Conservation (phyloP, 2,113 vertebrate genomes). For the Petroica traversi region DNA sequence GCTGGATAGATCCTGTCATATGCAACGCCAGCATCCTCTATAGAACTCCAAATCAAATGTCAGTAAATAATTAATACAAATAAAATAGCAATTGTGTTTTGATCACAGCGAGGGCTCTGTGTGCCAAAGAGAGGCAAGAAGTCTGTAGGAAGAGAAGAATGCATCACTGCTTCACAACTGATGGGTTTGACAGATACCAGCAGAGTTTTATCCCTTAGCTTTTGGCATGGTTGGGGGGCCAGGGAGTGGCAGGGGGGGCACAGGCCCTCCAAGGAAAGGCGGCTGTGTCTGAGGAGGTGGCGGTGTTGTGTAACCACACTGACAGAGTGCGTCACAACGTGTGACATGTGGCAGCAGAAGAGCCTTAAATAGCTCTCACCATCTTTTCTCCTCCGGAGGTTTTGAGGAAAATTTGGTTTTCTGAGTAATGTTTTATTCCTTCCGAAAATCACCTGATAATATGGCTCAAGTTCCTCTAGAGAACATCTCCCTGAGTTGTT, state of each 20-base stretch:
- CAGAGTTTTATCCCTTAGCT: background rate
- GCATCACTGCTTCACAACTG: background rate
- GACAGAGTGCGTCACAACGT: constrained; percentile 49
- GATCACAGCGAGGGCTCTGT: background rate
- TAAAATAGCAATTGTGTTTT: background rate
- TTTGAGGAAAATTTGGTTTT: constrained; percentile 48
- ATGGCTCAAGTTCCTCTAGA: background rate
- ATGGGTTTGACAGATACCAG: background rate
- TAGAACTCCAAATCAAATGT: background rate
- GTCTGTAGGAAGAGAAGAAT: background rate
- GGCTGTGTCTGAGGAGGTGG: constrained; percentile 37
- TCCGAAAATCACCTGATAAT: constrained; percentile 16
- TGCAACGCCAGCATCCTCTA: background rate
- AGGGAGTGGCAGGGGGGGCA: too few species aligned
- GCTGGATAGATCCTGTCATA: background rate
- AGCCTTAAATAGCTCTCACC: constrained; percentile 55
- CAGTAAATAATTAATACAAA: constrained; percentile 20
- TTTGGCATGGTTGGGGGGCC: background rate
- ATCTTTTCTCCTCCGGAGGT: constrained; percentile 37
- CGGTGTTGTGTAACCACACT: constrained; percentile 32
- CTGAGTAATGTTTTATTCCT: constrained; percentile 44
- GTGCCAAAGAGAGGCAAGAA: background rate
- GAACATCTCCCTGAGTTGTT: background rate
- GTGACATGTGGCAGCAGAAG: constrained; percentile 58
- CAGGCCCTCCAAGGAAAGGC: background rate